phyloP scores from a whole-genome alignment of 2,113 vertebrate genomes.

The Setophaga petechia region DNA sequence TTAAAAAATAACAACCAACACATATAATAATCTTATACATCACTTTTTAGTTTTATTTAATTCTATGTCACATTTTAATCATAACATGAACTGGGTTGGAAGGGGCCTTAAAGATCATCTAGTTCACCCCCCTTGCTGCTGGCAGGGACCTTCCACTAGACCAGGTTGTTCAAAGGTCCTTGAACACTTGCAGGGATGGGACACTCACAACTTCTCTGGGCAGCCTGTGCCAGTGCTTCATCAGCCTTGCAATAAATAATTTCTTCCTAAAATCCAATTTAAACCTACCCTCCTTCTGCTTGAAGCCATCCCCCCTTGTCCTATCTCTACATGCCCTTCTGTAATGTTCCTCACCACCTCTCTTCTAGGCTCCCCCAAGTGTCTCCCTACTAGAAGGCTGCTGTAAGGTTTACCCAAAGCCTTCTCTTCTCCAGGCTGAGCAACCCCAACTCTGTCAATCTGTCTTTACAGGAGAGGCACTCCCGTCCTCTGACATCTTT shows the following conservation, averaged over 20 bases:
- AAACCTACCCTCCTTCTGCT: neutral
- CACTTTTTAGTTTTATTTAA: neutral
- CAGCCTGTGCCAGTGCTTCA: neutral
- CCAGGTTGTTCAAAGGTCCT: neutral
- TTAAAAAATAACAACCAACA: neutral
- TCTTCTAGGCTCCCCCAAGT: neutral
- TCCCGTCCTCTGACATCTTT: neutral
- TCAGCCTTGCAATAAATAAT: neutral
- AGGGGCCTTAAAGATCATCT: neutral
- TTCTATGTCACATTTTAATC: neutral
- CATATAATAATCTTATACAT: neutral
- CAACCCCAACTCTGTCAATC: neutral
- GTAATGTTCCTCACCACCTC: neutral
- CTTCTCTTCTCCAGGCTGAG: neutral
- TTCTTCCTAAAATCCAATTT: neutral
- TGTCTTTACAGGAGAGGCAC: neutral
- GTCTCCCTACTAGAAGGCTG: neutral
- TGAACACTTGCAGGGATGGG: neutral
- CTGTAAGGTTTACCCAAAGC: neutral
- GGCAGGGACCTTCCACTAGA: neutral
- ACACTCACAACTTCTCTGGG: neutral
- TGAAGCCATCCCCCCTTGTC: neutral
- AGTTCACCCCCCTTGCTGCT: neutral
- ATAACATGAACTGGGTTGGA: neutral
- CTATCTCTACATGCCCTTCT: neutral